These are phyloP conservation scores for Microcebus tavaratra DNA, from an alignment of 2,113 vertebrate genomes.

Conservation along the genomic window DNA sequence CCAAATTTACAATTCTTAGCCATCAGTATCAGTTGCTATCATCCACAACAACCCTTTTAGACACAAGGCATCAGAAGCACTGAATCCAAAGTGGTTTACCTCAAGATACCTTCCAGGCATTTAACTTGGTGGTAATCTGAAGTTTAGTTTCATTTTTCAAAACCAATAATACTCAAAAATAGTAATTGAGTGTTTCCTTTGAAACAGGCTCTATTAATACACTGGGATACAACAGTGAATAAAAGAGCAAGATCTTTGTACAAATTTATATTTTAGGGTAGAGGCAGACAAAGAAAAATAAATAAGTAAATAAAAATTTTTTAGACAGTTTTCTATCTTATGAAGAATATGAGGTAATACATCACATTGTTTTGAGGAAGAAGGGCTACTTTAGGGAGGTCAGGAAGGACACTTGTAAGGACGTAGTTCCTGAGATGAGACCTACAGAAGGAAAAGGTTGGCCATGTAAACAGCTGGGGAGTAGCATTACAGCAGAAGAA, in stretches of 20 bases:
- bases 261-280: neutral
- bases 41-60: neutral
- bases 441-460: neutral
- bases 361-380: neutral
- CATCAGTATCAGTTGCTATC: neutral
- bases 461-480: neutral
- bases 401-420: neutral
- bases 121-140: neutral
- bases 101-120: neutral
- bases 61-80: neutral
- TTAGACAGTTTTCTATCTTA: neutral
- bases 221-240: neutral
- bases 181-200: neutral
- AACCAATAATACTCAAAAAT: neutral
- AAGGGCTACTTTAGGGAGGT: neutral
- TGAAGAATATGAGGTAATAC: neutral
- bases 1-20: neutral
- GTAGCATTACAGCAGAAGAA: neutral
- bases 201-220: neutral
- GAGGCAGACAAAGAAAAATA: neutral
- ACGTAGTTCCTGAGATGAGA: neutral
- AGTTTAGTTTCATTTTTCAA: neutral
- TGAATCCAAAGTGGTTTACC: neutral
- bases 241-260: neutral
- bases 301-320: neutral